Conservation (phyloP, 1,140 invertebrate genomes). For the Probaryconus sp. region DNA sequence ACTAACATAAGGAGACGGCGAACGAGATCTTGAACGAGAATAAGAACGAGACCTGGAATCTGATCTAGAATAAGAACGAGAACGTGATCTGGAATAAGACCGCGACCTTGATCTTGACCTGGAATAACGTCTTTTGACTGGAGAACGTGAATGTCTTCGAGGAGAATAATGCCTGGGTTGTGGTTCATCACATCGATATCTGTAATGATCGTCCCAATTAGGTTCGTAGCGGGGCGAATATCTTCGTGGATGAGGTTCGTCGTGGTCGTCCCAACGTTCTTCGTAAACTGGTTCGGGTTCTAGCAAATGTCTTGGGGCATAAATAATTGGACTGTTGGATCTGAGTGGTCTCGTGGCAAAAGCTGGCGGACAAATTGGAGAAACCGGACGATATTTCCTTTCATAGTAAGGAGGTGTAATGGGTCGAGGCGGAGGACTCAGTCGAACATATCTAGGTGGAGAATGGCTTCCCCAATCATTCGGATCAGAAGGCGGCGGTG, state of each 20-base stretch:
- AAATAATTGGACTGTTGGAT: too few species aligned
- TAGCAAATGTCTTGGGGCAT: too few species aligned
- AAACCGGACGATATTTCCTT: slow-evolving; percentile 8
- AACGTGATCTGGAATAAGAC: slow-evolving; percentile 13
- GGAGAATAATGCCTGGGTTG: too few species aligned
- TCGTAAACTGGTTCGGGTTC: not conserved
- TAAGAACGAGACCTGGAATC: slow-evolving; percentile 3
- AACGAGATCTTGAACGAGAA: not conserved
- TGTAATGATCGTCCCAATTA: too few species aligned
- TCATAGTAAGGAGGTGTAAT: too few species aligned
- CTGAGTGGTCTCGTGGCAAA: slow-evolving; percentile 7
- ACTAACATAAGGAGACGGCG: not conserved
- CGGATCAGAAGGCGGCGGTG: too few species aligned
- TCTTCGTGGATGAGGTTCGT: too few species aligned
- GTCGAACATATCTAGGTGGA: not conserved
- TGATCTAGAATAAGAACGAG: too few species aligned
- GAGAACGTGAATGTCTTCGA: slow-evolving; percentile 13
- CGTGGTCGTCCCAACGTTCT: slow-evolving; percentile 27
- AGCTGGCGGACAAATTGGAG: slow-evolving; percentile 13
- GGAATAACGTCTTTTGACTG: not conserved
- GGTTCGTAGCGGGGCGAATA: too few species aligned
- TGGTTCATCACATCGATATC: too few species aligned
- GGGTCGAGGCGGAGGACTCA: not conserved
- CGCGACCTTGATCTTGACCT: slow-evolving; percentile 9
- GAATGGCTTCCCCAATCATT: too few species aligned